Base-by-base conservation (phyloP, 2,113 vertebrate species). In the Laterallus jamaicensis region DNA sequence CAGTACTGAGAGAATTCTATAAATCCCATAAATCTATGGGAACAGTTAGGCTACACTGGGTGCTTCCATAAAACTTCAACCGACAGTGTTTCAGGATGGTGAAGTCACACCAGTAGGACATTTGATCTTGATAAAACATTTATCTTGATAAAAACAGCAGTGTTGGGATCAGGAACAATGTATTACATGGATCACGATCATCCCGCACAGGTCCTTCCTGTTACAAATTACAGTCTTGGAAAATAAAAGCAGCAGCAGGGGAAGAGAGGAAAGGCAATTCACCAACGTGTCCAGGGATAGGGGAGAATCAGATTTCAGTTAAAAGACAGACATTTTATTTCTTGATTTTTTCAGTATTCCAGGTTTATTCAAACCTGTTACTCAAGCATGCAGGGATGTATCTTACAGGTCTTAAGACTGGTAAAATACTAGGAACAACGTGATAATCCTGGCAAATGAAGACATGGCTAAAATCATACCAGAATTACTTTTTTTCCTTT, bases 341-440 rank as follows among this genome's bases (percentile, higher is more conserved):
- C 40, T 32, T 76, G 74, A 40, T 26, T 90, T 86, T 94, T 86
- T 56, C 35, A 83, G 80, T 93, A 96, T 95, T 91, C 79, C 88
- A 86, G 56, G 49, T 96, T 96, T 96, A 96, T 95, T 96, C 32
- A 86, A 93, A 54, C 26, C 52, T 54, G 52, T 54, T 54, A 15
- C 25, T 54, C 52, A 54, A 54, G 28, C 52, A 28, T 54, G 82
- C 77, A 90, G 74, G 73, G 92, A 75, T 35, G 31, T 90, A 93
- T 87, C 68, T 93, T 79, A 85, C 79, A 92, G 60, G 55, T 78
- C n/a, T 93, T 91, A 90, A 87, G 85, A 95, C 82, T 81, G 79
- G 25, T 80, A 90, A 91, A 96, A 93, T 67, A 89, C 78, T 20
- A 86, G 92, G 83, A 96, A 77, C 56, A 82, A 86, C 4, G 54